These are phyloP conservation scores for Lemur catta DNA, from an alignment of 2,797 vertebrate genomes.

Conservation along the genomic window DNA sequence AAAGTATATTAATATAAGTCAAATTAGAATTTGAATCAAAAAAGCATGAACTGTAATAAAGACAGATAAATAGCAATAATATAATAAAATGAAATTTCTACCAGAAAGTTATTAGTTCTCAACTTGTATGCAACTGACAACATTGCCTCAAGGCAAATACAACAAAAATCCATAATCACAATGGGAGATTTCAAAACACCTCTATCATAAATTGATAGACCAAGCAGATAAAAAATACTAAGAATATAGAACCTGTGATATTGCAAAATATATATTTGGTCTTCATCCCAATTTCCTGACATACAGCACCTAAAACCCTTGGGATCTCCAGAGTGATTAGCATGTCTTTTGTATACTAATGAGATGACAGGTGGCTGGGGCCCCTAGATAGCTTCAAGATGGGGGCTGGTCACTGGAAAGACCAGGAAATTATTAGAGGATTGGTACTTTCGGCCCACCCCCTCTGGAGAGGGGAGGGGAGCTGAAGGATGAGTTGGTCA, in stretches of 20 bases:
- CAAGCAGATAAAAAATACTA: not conserved
- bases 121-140: not conserved
- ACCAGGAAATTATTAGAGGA: not conserved
- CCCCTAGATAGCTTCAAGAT: not conserved
- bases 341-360: not conserved
- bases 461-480: not conserved
- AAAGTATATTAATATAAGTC: not conserved
- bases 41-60: conserved; percentile 1
- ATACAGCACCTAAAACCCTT: not conserved
- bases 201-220: not conserved
- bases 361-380: not conserved
- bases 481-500: not conserved
- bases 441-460: not conserved
- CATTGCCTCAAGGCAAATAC: not conserved
- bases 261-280: not conserved
- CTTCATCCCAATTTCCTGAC: not conserved
- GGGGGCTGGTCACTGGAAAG: not conserved
- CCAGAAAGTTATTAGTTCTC: not conserved
- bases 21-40: not conserved
- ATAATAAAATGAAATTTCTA: not conserved
- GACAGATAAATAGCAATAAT: not conserved
- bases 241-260: not conserved
- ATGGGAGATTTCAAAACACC: not conserved
- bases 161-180: not conserved
- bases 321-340: not conserved